Base-by-base conservation (phyloP, 2,797 vertebrate genomes). In the Enteromius unitaeniatus region DNA sequence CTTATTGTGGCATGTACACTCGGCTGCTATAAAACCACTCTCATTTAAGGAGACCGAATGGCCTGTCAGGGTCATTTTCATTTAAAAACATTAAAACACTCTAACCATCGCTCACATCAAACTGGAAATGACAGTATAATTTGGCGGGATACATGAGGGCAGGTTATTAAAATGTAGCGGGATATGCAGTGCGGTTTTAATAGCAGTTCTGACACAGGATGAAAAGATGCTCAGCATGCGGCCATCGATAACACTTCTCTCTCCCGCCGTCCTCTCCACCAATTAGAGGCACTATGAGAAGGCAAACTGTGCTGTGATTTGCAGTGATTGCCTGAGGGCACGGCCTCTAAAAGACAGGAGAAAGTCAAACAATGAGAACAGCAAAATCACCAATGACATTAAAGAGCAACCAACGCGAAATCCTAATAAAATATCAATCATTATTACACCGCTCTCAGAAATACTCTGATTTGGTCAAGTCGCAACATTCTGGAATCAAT, bases 221-320 rank as follows among this genome's bases (percentile, higher is more conserved):
- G 88, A 90, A 91, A 90, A 86, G 88, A 91, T 89, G 82, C 90
- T 87, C 89, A 60, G 87, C 86, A 87, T 58, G 76, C 5, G 72
- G 89, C 89, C 87, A 90, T 75, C 87, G 87, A 93, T 91, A 94
- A 92, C 91, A 92, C 88, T 64, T 88, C 68, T 84, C 88, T 92
- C 93, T 93, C 92, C 91, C 92, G 93, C 89, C 91, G 89, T 88
- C 89, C 60, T 79, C 53, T 84, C 42, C 74, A 84, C 79, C 85
- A 85, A 86, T 86, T 86, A 82, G 49, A 72, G 34, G 4, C 60
- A 55, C 47, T 28, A 31, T 68, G 82, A 75, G 11, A 31, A 68
- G 53, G 26, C 86, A 76, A 83, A 83, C 67, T 73, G 55, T 62
- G 76, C 69, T 11, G 53, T 79, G 76, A 85, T 65, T 80, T 65